phyloP scores from a whole-genome alignment of 2,113 vertebrate genomes.

The Mobula hypostoma region DNA sequence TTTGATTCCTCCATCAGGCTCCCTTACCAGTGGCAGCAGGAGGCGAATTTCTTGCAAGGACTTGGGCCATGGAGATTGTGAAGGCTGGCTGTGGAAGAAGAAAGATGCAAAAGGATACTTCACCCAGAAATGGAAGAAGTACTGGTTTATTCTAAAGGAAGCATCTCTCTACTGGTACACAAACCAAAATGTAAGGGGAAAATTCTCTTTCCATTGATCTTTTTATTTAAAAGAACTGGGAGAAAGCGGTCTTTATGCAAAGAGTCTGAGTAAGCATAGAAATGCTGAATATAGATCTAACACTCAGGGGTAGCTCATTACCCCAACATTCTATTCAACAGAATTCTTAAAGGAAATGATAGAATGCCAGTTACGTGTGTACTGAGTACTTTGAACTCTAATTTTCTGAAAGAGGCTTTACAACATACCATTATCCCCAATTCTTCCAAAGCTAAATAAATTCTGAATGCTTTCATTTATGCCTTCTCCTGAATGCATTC shows the following conservation, averaged over 20 bases:
- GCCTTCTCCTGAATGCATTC: not conserved
- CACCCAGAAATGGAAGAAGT: slow-evolving; percentile 84
- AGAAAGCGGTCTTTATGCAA: not conserved
- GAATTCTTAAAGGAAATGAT: not conserved
- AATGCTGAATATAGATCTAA: not conserved
- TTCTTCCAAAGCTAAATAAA: not conserved
- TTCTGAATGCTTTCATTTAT: not conserved
- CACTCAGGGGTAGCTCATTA: not conserved
- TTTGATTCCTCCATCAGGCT: slow-evolving; percentile 51
- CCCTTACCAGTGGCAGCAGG: slow-evolving; percentile 71
- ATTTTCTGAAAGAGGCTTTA: not conserved
- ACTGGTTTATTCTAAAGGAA: slow-evolving; percentile 87
- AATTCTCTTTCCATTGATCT: not conserved
- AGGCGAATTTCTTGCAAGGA: slow-evolving; percentile 81
- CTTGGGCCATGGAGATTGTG: slow-evolving; percentile 77
- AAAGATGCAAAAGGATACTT: slow-evolving; percentile 82
- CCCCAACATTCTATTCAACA: not conserved
- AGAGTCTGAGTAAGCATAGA: not conserved
- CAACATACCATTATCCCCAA: not conserved
- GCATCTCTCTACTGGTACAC: slow-evolving; percentile 87
- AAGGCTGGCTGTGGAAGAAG: slow-evolving; percentile 87
- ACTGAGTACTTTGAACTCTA: not conserved
- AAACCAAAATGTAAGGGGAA: slow-evolving; percentile 75
- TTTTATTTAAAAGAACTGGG: not conserved
- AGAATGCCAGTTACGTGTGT: not conserved